These are phyloP conservation scores for Chironomus striatipennis DNA, from an alignment of 1,140 invertebrate species.

Conservation along the genomic window DNA sequence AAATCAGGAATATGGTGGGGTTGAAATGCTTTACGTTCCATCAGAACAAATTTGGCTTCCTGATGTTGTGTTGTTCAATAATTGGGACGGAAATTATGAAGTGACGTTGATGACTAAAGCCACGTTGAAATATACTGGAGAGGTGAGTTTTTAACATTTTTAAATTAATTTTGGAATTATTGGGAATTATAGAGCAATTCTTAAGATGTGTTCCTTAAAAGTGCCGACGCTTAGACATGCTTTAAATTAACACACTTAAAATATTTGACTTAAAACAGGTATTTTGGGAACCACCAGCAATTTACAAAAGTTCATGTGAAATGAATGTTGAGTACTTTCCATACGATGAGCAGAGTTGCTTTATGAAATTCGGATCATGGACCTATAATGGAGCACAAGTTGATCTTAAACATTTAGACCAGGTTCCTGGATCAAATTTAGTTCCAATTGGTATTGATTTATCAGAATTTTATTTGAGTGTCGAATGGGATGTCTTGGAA, in stretches of 20 bases:
- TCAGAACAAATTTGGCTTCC: constrained; percentile 89
- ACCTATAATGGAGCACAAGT: constrained; percentile 86
- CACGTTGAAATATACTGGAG: constrained; percentile 78
- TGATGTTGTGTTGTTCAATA: constrained; percentile 82
- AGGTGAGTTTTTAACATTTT: constrained; percentile 46
- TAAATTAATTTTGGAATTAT: background rate
- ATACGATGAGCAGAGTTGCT: constrained; percentile 87
- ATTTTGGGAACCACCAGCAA: constrained; percentile 95
- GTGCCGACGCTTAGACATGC: too few species aligned
- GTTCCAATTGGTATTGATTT: constrained; percentile 79
- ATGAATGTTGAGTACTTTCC: constrained; percentile 95
- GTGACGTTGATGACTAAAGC: constrained; percentile 95
- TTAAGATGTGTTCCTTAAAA: too few species aligned
- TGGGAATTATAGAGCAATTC: too few species aligned
- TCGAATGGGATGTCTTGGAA: constrained; percentile 92
- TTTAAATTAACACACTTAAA: too few species aligned
- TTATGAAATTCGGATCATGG: constrained; percentile 96
- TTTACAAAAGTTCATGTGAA: constrained; percentile 96
- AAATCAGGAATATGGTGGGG: constrained; percentile 70
- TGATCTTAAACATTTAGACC: constrained; percentile 76
- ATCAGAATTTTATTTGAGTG: constrained; percentile 83
- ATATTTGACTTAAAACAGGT: too few species aligned
- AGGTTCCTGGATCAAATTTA: constrained; percentile 62
- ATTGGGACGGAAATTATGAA: constrained; percentile 95
- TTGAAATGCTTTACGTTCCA: constrained; percentile 85